These are phyloP conservation scores for Oreortyx pictus DNA, from an alignment of 2,797 vertebrate genomes.

Conservation along the genomic window DNA sequence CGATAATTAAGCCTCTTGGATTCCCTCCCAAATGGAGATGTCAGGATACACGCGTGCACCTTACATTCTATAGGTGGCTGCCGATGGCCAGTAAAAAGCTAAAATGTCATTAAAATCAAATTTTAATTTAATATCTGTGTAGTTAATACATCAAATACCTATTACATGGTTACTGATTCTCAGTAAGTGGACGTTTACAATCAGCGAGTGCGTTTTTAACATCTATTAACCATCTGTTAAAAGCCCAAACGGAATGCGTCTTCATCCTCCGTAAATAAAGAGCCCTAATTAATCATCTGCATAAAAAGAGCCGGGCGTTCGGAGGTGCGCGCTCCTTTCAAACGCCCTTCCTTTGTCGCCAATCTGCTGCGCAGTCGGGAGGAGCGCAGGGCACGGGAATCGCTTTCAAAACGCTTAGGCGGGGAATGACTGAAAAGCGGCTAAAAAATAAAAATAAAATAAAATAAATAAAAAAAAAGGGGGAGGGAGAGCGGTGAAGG, in stretches of 20 bases:
- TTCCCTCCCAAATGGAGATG: constrained; percentile 20
- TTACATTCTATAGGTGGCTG: constrained; percentile 2
- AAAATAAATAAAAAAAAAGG: background rate
- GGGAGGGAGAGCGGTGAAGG: constrained; percentile 43
- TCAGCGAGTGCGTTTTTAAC: constrained; percentile 64
- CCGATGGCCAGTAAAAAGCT: constrained; percentile 8
- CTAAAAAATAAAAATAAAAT: background rate
- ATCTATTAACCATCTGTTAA: constrained; percentile 71
- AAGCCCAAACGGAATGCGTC: constrained; percentile 52
- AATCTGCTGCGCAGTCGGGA: background rate
- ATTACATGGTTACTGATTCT: constrained; percentile 60
- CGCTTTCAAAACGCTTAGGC: background rate
- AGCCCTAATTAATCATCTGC: constrained; percentile 41
- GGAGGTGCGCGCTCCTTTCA: background rate
- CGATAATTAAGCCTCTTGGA: constrained; percentile 46
- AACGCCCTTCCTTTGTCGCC: constrained; percentile 3
- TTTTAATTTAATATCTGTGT: constrained; percentile 45
- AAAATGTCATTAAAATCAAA: constrained; percentile 43
- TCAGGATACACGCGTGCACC: background rate
- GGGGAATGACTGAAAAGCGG: background rate
- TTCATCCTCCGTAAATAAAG: constrained; percentile 53
- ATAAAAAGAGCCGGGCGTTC: background rate
- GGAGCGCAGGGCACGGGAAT: background rate
- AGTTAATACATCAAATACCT: constrained; percentile 61
- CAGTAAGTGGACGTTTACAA: constrained; percentile 68